Evolutionary conservation across 2,888 invertebrate species (phyloP).

Genomic region (Pristionchus entomophagus): DNA sequence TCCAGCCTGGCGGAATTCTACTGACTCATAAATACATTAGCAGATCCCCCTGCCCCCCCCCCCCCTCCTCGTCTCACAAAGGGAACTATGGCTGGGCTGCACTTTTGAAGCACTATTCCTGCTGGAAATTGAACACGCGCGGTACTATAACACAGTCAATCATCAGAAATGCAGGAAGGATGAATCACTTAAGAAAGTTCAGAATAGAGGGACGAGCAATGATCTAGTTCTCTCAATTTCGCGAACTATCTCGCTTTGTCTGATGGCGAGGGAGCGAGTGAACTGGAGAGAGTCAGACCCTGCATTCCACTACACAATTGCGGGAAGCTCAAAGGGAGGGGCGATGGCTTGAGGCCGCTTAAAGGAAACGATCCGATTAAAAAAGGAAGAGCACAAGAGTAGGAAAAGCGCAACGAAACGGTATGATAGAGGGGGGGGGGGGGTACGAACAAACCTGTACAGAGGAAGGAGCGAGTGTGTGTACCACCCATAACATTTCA

Average conservation of each 20-base stretch:
- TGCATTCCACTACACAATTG: background rate
- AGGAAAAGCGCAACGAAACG: background rate
- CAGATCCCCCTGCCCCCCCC: background rate
- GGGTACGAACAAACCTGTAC: background rate
- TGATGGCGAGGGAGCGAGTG: background rate
- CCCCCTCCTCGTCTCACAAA: background rate
- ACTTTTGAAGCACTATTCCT: background rate
- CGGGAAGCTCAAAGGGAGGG: conserved; percentile 6
- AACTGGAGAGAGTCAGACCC: background rate
- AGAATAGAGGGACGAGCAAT: no score
- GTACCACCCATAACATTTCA: conserved; percentile 42
- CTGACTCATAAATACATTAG: conserved; percentile 39
- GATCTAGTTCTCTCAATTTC: no score
- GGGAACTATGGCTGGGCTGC: background rate
- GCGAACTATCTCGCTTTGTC: no score
- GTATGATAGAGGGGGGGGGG: conserved; percentile 7
- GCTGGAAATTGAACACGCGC: background rate
- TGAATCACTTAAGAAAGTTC: no score
- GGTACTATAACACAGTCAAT: background rate
- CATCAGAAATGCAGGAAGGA: conserved; percentile 11
- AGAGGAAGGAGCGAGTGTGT: background rate
- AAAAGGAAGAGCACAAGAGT: background rate
- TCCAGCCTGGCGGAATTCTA: background rate
- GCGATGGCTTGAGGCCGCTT: background rate
- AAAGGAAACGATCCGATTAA: conserved; percentile 17